Percentiles rank a stretch among this genome's conserved stretches.
These are phyloP conservation scores for Hypomecis atomaria DNA, from an alignment of 2,888 invertebrate species.

Conservation along the genomic window DNA sequence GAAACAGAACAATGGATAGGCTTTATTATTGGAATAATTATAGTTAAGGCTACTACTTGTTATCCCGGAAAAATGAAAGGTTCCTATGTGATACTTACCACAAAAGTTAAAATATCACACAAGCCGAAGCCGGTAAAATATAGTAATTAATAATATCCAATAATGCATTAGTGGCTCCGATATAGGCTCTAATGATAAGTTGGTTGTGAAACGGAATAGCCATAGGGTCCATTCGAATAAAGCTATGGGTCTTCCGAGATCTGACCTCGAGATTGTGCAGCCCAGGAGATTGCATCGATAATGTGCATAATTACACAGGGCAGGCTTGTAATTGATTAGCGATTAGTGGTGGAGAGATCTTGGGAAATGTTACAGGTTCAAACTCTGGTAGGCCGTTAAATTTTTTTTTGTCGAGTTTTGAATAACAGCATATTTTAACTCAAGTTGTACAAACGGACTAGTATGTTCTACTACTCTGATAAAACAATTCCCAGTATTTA, in stretches of 20 bases:
- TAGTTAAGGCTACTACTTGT: too few species aligned
- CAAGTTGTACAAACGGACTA: too few species aligned
- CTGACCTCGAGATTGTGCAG: conserved; percentile 28
- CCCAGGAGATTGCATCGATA: conserved; percentile 22
- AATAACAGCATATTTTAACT: too few species aligned
- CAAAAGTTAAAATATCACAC: too few species aligned
- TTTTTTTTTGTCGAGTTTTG: too few species aligned
- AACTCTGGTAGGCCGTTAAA: too few species aligned
- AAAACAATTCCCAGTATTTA: too few species aligned
- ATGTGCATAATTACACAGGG: conserved; percentile 23
- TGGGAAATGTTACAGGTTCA: not conserved
- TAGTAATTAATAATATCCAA: too few species aligned
- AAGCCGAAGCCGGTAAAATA: too few species aligned
- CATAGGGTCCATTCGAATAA: conserved; percentile 4
- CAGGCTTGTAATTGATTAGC: conserved; percentile 30
- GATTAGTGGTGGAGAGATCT: conserved; percentile 6
- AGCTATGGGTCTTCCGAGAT: conserved; percentile 23
- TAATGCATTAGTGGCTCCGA: not conserved
- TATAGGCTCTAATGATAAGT: not conserved
- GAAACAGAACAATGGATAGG: not conserved
- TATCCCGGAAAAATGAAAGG: too few species aligned
- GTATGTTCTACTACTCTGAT: too few species aligned
- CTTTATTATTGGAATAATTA: not conserved
- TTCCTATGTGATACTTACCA: too few species aligned
- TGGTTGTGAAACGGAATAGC: conserved; percentile 11